Conservation (phyloP, 2,797 vertebrate genomes). For the Channallabes apus region DNA sequence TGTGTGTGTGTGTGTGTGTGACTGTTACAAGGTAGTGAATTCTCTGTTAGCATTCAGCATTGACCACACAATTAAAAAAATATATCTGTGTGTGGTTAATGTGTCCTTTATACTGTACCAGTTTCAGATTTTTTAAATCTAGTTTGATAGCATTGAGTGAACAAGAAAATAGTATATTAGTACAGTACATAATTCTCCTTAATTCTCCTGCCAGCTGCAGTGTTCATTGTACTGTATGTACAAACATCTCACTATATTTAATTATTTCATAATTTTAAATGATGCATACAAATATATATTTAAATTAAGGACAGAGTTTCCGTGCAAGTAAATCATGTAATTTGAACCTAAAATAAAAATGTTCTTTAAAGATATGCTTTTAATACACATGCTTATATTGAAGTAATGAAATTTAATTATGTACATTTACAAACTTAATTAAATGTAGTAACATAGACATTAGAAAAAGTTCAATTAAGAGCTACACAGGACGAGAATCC, state of each 20-base stretch:
- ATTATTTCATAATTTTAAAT: no score
- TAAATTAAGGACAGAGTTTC: no score
- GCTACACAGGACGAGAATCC: no score
- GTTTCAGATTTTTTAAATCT: neutral
- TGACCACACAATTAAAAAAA: neutral
- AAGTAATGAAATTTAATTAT: no score
- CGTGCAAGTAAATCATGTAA: no score
- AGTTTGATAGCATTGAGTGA: neutral
- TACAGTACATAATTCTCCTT: no score
- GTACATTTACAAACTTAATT: no score
- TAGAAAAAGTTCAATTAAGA: no score
- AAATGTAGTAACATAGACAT: no score
- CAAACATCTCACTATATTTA: neutral
- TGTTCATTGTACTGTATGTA: neutral
- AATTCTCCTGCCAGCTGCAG: neutral
- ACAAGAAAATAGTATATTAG: neutral
- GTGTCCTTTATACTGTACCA: neutral
- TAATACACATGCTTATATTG: no score
- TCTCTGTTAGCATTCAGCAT: neutral
- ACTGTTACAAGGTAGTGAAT: neutral
- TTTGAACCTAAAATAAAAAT: no score
- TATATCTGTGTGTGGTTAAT: neutral
- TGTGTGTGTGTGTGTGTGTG: neutral
- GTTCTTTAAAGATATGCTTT: no score
- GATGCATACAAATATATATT: neutral